Evolutionary conservation across 2,797 vertebrate species (phyloP).

Genomic region (Enteromius afrohamiltoni): DNA sequence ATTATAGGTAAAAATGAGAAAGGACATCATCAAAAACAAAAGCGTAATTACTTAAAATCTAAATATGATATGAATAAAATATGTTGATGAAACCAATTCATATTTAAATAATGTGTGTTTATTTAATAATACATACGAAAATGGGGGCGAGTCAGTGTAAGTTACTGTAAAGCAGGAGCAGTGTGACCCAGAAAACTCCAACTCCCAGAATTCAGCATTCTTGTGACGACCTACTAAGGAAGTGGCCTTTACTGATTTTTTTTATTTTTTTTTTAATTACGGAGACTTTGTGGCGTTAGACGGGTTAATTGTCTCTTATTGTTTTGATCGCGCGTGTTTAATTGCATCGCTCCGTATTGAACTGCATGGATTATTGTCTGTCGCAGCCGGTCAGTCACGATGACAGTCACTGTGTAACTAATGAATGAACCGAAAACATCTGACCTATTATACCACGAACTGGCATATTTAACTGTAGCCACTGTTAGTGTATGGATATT

Average conservation of each 20-base stretch:
- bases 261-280: not conserved
- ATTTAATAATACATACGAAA: not conserved
- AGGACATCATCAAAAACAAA: not conserved
- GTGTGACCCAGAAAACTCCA: slow-evolving; percentile 38
- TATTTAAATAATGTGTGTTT: slow-evolving; percentile 1
- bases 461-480: not conserved
- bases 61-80: not conserved
- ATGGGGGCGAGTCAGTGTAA: not conserved
- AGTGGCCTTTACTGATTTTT: slow-evolving; percentile 11
- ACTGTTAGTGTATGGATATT: slow-evolving; percentile 18
- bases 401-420: slow-evolving; percentile 24
- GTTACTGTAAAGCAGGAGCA: not conserved
- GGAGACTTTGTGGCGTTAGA: not conserved
- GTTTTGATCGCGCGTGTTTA: slow-evolving; percentile 1
- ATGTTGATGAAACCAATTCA: not conserved
- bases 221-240: slow-evolving; percentile 34
- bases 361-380: not conserved
- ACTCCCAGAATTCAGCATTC: slow-evolving; percentile 54
- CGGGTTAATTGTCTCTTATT: not conserved
- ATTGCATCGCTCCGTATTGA: not conserved
- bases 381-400: slow-evolving; percentile 3
- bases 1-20: not conserved
- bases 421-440: slow-evolving; percentile 45
- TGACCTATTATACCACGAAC: not conserved
- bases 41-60: not conserved